Percentiles rank a stretch among this genome's conserved stretches.
phyloP scores from a whole-genome alignment of 2,888 invertebrate species.

The Copidosoma aretas region DNA sequence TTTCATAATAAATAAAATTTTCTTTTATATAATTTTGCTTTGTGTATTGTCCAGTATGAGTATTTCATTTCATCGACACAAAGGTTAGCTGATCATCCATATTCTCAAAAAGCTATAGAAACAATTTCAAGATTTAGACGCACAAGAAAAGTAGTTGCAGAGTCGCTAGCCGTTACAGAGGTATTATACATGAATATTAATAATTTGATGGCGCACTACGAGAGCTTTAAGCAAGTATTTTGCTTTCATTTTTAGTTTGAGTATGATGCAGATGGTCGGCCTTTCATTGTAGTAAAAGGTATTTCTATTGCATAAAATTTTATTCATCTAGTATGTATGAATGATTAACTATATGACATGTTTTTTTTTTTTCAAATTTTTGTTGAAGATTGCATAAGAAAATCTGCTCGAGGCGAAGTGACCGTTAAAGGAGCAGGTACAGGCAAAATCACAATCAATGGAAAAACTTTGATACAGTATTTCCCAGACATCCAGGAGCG shows the following conservation, averaged over 20 bases:
- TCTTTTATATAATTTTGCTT: constrained; percentile 8
- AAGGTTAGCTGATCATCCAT: constrained; percentile 74
- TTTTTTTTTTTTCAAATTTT: no score
- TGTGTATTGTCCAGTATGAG: constrained; percentile 65
- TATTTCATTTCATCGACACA: constrained; percentile 77
- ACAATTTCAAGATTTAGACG: constrained; percentile 77
- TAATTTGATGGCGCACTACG: not conserved
- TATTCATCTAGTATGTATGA: not conserved
- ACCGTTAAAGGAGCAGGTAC: constrained; percentile 82
- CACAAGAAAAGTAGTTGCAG: constrained; percentile 67
- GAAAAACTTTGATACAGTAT: constrained; percentile 63
- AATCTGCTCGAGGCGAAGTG: constrained; percentile 77
- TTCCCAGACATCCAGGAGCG: constrained; percentile 75
- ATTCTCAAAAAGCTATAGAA: constrained; percentile 73
- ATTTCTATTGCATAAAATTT: constrained; percentile 3
- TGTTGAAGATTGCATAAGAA: constrained; percentile 71
- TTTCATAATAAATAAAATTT: not conserved
- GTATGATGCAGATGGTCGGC: constrained; percentile 74
- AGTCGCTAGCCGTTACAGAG: constrained; percentile 69
- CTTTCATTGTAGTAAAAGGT: constrained; percentile 65
- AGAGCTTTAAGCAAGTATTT: constrained; percentile 14
- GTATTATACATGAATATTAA: constrained; percentile 49
- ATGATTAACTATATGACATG: not conserved
- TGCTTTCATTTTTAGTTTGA: constrained; percentile 64
- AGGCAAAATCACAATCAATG: constrained; percentile 84